These are phyloP conservation scores for Drosophila sordidula DNA, from an alignment of 2,888 invertebrate species.

Conservation along the genomic window DNA sequence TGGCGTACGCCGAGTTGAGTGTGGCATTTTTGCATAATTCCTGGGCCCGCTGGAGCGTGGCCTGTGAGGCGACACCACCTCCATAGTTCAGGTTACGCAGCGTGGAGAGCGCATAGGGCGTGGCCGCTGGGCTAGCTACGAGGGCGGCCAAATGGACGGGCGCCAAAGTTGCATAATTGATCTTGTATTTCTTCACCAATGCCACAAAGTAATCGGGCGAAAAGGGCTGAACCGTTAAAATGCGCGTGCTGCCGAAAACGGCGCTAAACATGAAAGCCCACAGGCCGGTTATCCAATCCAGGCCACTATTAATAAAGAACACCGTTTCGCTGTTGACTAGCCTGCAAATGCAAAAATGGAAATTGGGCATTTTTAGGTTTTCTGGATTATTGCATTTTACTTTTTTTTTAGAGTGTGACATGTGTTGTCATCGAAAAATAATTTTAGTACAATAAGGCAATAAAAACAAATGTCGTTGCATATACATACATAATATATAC, in stretches of 20 bases:
- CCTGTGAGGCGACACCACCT: slow-evolving; percentile 46
- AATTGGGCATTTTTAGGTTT: no score
- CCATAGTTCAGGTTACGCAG: slow-evolving; percentile 55
- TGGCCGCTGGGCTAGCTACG: slow-evolving; percentile 47
- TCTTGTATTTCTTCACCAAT: slow-evolving; percentile 66
- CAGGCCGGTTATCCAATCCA: slow-evolving; percentile 74
- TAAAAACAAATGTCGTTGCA: no score
- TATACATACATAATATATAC: no score
- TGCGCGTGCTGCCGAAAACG: slow-evolving; percentile 59
- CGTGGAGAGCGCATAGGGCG: slow-evolving; percentile 36
- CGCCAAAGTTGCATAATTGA: slow-evolving; percentile 51
- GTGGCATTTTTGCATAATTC: slow-evolving; percentile 45
- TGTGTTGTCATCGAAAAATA: no score
- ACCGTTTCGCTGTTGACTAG: slow-evolving; percentile 51
- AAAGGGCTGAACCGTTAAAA: slow-evolving; percentile 68
- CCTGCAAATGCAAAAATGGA: slow-evolving; percentile 17
- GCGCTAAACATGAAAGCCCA: slow-evolving; percentile 44
- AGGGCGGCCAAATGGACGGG: slow-evolving; percentile 67
- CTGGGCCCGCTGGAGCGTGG: slow-evolving; percentile 29
- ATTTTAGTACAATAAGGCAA: no score
- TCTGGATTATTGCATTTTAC: no score
- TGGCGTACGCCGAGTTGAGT: slow-evolving; percentile 56
- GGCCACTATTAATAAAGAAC: slow-evolving; percentile 50
- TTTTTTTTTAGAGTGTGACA: no score
- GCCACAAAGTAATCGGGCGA: slow-evolving; percentile 59